Conservation (phyloP, 1,140 invertebrate species). For the Microplitis demolitor region DNA sequence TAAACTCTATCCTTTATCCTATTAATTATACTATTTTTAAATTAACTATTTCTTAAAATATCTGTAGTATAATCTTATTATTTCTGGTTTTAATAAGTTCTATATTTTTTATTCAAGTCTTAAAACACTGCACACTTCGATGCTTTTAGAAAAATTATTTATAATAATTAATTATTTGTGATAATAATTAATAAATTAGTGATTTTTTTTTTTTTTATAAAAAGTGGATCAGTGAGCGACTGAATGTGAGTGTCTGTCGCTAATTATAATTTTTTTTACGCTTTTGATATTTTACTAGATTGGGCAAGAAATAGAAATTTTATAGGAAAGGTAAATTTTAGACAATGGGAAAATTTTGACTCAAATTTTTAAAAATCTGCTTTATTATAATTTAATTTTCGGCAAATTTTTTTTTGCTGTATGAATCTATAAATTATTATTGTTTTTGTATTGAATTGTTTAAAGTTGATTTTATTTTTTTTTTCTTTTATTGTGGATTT, state of each 20-base stretch:
- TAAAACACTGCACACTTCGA: slow-evolving; percentile 33
- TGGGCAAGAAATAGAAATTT: no score
- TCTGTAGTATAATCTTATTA: neutral
- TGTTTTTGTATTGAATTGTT: neutral
- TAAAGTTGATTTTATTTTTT: neutral
- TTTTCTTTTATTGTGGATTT: slow-evolving; percentile 19
- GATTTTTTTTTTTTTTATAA: neutral
- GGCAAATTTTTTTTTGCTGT: neutral
- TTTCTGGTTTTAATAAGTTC: no score
- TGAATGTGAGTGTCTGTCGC: slow-evolving; percentile 12
- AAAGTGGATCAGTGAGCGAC: slow-evolving; percentile 7
- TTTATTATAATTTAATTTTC: slow-evolving; percentile 34
- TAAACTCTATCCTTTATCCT: slow-evolving; percentile 9
- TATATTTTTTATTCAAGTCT: slow-evolving; percentile 9
- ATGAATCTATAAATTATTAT: neutral
- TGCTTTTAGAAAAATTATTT: slow-evolving; percentile 2
- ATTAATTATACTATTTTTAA: slow-evolving; percentile 11
- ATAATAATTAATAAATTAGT: no score
- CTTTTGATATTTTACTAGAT: neutral
- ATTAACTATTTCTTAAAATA: slow-evolving; percentile 6
- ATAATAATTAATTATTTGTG: no score
- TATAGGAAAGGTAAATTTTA: no score
- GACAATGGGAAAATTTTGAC: neutral
- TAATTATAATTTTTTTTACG: neutral
- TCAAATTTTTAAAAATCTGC: slow-evolving; percentile 19